phyloP scores from a whole-genome alignment of 2,888 invertebrate species.

The Eupelmus urozonus region DNA sequence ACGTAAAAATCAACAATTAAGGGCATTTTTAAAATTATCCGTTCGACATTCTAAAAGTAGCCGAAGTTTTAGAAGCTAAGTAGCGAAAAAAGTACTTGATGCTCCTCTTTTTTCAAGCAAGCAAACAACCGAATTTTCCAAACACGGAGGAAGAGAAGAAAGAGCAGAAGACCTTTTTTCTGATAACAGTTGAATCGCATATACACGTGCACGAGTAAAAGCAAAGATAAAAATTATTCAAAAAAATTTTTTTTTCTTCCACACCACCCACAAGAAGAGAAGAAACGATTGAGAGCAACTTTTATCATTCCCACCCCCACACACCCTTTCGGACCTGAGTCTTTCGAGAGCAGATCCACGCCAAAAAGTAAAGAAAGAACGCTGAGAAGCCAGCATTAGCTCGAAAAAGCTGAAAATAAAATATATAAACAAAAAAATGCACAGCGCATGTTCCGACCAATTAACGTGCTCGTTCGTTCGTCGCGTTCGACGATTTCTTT shows the following conservation, averaged over 20 bases:
- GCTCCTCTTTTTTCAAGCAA: conserved; percentile 62
- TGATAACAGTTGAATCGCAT: neutral
- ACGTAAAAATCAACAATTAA: conserved; percentile 17
- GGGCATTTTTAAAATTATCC: conserved; percentile 59
- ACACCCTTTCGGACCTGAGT: conserved; percentile 60
- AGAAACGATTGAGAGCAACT: conserved; percentile 47
- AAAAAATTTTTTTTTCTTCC: conserved; percentile 17
- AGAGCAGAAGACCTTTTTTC: conserved; percentile 30
- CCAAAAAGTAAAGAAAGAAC: conserved; percentile 49
- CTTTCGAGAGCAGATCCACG: conserved; percentile 56
- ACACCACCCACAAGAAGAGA: neutral
- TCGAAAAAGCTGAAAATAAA: conserved; percentile 35
- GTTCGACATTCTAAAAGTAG: conserved; percentile 53
- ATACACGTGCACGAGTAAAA: neutral
- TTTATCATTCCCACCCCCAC: conserved; percentile 54
- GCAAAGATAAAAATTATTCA: too few relatives aligned
- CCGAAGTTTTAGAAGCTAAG: conserved; percentile 31
- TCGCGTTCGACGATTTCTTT: conserved; percentile 67
- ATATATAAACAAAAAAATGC: conserved; percentile 58
- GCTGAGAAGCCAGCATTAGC: conserved; percentile 41
- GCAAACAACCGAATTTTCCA: conserved; percentile 15
- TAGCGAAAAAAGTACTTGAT: conserved; percentile 57
- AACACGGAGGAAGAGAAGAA: conserved; percentile 34
- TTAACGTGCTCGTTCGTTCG: conserved; percentile 63
- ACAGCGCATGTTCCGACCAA: conserved; percentile 63